These are phyloP conservation scores for Chloroclystis v-ata DNA, from an alignment of 2,888 invertebrate genomes.

Conservation along the genomic window DNA sequence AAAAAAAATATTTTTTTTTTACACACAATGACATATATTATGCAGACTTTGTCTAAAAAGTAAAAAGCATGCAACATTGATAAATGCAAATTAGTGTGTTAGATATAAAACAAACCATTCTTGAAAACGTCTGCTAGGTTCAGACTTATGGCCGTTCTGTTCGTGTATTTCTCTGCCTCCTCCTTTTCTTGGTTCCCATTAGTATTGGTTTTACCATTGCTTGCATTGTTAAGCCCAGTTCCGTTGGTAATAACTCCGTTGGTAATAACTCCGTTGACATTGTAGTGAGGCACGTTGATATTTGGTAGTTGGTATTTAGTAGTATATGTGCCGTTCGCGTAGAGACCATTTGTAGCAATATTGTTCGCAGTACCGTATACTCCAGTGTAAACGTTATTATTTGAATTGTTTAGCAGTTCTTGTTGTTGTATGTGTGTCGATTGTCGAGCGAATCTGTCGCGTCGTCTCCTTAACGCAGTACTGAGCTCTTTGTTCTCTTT, in stretches of 20 bases:
- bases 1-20: too few relatives aligned
- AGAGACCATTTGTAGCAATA: slow-evolving; percentile 39
- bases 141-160: slow-evolving; percentile 40
- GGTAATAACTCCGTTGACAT: slow-evolving; percentile 37
- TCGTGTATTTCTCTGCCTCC: slow-evolving; percentile 32
- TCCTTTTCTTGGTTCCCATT: slow-evolving; percentile 40
- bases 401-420: slow-evolving; percentile 73
- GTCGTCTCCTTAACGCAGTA: slow-evolving; percentile 86
- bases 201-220: background rate
- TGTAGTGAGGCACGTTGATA: slow-evolving; percentile 28
- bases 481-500: slow-evolving; percentile 84
- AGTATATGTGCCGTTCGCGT: slow-evolving; percentile 32
- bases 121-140: slow-evolving; percentile 56
- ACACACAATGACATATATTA: too few relatives aligned
- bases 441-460: slow-evolving; percentile 90
- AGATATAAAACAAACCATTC: slow-evolving; percentile 70
- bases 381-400: slow-evolving; percentile 45
- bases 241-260: slow-evolving; percentile 27
- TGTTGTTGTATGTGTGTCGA: slow-evolving; percentile 91
- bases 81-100: slow-evolving; percentile 55
- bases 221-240: slow-evolving; percentile 1
- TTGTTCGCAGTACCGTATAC: slow-evolving; percentile 41
- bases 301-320: too few relatives aligned
- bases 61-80: slow-evolving; percentile 25
- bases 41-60: too few relatives aligned